Base-by-base conservation (phyloP, 2,113 vertebrate genomes). In the Anolis carolinensis region DNA sequence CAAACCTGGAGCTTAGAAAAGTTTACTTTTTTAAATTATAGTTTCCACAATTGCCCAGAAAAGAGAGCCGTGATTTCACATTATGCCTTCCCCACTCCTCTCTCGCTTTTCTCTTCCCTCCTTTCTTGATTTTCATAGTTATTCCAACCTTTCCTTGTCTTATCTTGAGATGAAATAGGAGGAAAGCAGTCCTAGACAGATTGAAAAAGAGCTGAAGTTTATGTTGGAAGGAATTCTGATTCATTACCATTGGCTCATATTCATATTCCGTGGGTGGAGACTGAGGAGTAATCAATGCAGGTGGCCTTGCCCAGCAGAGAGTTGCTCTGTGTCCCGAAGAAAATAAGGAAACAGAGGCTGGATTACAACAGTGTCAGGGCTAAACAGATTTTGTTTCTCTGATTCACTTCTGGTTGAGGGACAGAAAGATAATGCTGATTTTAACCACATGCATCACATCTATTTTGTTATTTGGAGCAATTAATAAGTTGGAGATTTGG, bases 171-270 rank as follows among this genome's bases (percentile, higher is more conserved):
- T 30, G 92, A 84, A 93, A 44, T 9, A 5, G 63, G 23, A 30
- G 18, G 23, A 34, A 55, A 13, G 30, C n/a, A 77, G 21, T 9
- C 6, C 36, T 10, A 95, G 88, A 83, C 95, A 95, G 93, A 85
- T 81, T 92, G 89, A 84, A 85, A 92, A 86, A 87, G 86, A 94
- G 44, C 90, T 88, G 95, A 96, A 88, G 94, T 96, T 97, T 97
- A 95, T 96, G 92, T 96, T 96, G 95, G 95, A 96, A 96, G 94
- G 95, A 96, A 97, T 96, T 95, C 95, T 95, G 95, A 94, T 95
- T 97, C 96, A 97, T 97, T 95, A 96, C 96, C 94, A 94, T 93
- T 96, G 95, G 95, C 96, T 97, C 95, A 95, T 96, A 97, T 96
- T 97, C 95, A 95, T 96, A 95, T 95, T 95, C 94, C 13, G 95